Conservation (phyloP, 2,888 invertebrate genomes). For the Beris chalybata region DNA sequence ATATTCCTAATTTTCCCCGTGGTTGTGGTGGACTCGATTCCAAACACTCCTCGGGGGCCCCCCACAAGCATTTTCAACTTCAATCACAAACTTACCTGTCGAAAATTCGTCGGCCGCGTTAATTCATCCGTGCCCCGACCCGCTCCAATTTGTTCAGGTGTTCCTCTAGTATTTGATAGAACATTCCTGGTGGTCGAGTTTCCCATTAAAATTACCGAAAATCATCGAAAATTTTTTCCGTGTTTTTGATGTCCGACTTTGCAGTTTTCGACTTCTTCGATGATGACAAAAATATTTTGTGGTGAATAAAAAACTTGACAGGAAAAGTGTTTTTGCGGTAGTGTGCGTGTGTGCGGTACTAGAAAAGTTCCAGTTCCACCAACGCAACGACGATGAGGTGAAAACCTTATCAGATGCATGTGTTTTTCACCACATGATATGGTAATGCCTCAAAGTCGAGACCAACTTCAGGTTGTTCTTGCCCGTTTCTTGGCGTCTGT, state of each 20-base stretch:
- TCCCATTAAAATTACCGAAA: slow-evolving; percentile 38
- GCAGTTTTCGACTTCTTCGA: slow-evolving; percentile 5
- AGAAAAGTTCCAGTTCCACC: too few species aligned
- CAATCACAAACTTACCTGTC: slow-evolving; percentile 20
- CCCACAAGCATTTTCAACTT: too few species aligned
- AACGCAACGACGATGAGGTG: too few species aligned
- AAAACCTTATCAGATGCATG: too few species aligned
- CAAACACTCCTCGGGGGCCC: too few species aligned
- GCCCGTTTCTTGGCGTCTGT: background rate
- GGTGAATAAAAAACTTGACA: slow-evolving; percentile 9
- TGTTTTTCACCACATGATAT: too few species aligned
- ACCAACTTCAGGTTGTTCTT: too few species aligned
- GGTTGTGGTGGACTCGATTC: too few species aligned
- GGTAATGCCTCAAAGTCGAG: too few species aligned
- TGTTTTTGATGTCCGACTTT: background rate
- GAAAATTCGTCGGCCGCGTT: slow-evolving; percentile 33
- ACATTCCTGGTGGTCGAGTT: slow-evolving; percentile 35
- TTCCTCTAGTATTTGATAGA: slow-evolving; percentile 17
- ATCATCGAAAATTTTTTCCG: slow-evolving; percentile 31
- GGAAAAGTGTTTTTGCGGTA: too few species aligned
- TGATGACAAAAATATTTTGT: slow-evolving; percentile 29
- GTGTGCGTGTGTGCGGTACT: too few species aligned
- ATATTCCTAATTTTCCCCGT: background rate
- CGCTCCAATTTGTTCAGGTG: slow-evolving; percentile 19
- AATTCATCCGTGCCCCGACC: slow-evolving; percentile 28